Evolutionary conservation across 2,797 vertebrate genomes (phyloP), one percentile per base, ranked within the genome.

Genomic region (Perodicticus potto): DNA sequence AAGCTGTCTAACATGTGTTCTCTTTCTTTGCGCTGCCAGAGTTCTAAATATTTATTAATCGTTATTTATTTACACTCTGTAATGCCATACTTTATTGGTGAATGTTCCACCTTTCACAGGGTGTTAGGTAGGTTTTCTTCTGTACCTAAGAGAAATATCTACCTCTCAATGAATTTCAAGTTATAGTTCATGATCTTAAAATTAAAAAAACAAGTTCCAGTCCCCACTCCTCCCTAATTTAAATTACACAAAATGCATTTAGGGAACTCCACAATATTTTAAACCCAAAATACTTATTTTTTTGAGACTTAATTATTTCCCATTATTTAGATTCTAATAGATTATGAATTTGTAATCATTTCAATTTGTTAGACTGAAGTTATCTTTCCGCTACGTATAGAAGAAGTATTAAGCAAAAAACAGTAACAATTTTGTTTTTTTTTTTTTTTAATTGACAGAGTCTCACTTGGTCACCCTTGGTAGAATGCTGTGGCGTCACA

Each of bases 1-100:
- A 95, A 95, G 69, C 85, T 25, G 0, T 93, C 89, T 94, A 45
- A 91, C 76, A 77, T 81, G 27, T 92, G 59, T 95, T 96, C 82
- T 89, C 40, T 92, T 94, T 93, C 49, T 93, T 94, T 72, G 72
- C 27, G 37, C 77, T 93, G 93, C 97, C 84, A 70, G 43, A 6
- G 81, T 91, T 95, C 95, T 96, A 94, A 97, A 97, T 97, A 97
- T 94, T 97, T 96, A 96, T 89, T 84, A 92, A 10, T 65, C 57
- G 61, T 96, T 82, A 91, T 49, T 97, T 96, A 96, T 96, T 97
- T 81, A 97, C 80, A 70, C 25, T 86, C 59, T 84, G 77, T 92
- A 95, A 97, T 74, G 59, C 43, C 55, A 86, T 93, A 85, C 95
- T 92, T 96, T 53, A 72, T 67, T 95, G 81, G 20, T 83, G 32